Base-by-base conservation (phyloP, 2,888 invertebrate genomes). In the Microplitis deprimator region DNA sequence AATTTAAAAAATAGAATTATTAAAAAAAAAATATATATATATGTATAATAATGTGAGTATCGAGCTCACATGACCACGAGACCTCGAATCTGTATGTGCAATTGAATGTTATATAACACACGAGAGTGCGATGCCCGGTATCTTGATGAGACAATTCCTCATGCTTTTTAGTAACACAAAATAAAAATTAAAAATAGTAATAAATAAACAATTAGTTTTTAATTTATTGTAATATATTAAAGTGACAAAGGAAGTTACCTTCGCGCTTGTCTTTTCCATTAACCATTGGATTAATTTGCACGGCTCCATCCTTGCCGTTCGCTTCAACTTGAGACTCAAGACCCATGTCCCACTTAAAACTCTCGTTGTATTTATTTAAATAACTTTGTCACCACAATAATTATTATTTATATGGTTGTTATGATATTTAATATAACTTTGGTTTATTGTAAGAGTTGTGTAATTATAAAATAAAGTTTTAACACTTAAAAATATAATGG, bases 311-410 rank as follows among this genome's bases (percentile, higher is more conserved):
- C 82, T 89, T 89, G 77, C 86, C 82, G 81, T 86, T 85, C 77
- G 85, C 85, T 81, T 90, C 90, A 78, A 90, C 88, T 82, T 90
- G 89, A 79, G 90, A 88, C 76, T 89, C 90, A 81, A 90, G 87
- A 87, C 90, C 90, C 90, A 90, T 90, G 80, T 80, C 77, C 77
- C 64, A 73, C 50, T 65, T 73, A 29, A 29, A 29, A 65, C 38
- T 65, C 38, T 65, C 38, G 29, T 29, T 29, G 20, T 29, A 29
- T 38, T 8, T 10, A 38, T 65, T 29, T 67, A 20, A 71, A 71
- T 16, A 61, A 71, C 61, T n/a, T 61, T 41, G 20, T 62, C 29
- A 20, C 50, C 67, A 16, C 17, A 73, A 41, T 65, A 39, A 65
- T 62, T 20, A 65, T 29, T 41, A 13, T 29, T 38, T 65, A 29